Conservation (phyloP, 2,113 vertebrate genomes). For the Vireo altiloquus region DNA sequence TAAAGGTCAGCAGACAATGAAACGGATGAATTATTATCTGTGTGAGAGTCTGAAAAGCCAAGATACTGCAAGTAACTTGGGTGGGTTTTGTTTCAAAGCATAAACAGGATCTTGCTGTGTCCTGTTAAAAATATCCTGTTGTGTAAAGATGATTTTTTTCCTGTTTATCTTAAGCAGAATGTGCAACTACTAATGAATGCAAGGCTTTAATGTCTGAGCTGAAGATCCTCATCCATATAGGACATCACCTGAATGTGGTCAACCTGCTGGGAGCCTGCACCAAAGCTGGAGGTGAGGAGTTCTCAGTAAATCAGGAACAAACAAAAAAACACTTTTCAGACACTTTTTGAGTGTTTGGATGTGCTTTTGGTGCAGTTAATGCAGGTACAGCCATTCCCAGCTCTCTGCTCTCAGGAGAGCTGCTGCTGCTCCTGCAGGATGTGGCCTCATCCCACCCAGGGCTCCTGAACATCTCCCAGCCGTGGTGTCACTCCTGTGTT, state of each 20-base stretch:
- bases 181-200: slow-evolving; percentile 89
- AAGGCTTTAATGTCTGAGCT: slow-evolving; percentile 94
- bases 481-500: background rate
- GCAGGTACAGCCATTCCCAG: background rate
- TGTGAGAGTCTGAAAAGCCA: slow-evolving; percentile 22
- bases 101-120: slow-evolving; percentile 68
- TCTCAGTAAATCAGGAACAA: background rate
- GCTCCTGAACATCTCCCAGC: background rate
- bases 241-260: slow-evolving; percentile 92
- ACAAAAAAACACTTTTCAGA: background rate
- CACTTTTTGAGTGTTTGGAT: background rate
- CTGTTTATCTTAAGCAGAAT: slow-evolving; percentile 78
- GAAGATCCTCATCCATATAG: slow-evolving; percentile 94
- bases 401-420: background rate
- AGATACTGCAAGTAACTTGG: slow-evolving; percentile 21
- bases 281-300: slow-evolving; percentile 86
- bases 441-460: background rate
- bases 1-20: slow-evolving; percentile 51
- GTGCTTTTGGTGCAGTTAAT: background rate
- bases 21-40: slow-evolving; percentile 49
- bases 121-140: slow-evolving; percentile 64
- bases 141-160: slow-evolving; percentile 56
- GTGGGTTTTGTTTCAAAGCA: slow-evolving; percentile 35
- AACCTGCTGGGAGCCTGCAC: slow-evolving; percentile 94
- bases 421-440: background rate